These are phyloP conservation scores for Rhyacophila evoluta DNA, from an alignment of 2,888 invertebrate genomes.

Conservation along the genomic window DNA sequence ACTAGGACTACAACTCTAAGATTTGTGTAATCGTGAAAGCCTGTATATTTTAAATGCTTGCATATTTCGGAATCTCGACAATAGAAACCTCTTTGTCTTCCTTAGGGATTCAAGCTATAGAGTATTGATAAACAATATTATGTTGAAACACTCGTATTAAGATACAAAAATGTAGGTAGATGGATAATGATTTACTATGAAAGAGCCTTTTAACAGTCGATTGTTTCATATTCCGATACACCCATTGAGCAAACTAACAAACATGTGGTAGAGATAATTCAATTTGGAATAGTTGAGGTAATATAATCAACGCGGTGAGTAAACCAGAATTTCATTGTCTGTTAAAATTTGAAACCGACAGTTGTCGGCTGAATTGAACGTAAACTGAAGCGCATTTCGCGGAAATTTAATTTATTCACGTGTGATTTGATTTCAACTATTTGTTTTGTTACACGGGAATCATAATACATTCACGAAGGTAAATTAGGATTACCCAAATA, in stretches of 20 bases:
- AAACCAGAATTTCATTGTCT: conserved; percentile 15
- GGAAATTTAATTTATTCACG: conserved; percentile 3
- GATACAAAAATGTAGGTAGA: too few species aligned
- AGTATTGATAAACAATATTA: too few species aligned
- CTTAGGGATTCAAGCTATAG: too few species aligned
- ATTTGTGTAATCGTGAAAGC: too few species aligned
- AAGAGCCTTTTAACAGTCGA: neutral
- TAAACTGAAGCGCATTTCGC: neutral
- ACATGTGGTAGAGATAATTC: neutral
- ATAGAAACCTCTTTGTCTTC: too few species aligned
- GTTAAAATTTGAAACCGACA: conserved; percentile 8
- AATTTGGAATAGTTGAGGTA: conserved; percentile 2
- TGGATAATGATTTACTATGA: too few species aligned
- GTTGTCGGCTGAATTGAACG: neutral
- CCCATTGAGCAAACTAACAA: neutral
- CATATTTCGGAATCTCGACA: too few species aligned
- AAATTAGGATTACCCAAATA: neutral
- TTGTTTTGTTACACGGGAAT: neutral
- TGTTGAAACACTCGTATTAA: too few species aligned
- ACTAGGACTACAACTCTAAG: too few species aligned
- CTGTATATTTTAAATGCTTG: too few species aligned
- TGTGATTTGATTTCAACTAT: conserved; percentile 11
- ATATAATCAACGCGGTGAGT: neutral
- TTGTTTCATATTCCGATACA: neutral
- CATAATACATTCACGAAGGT: neutral